These are phyloP conservation scores for sheep (Ovis aries) DNA, from an alignment of 2,113 vertebrate species.

Conservation along the genomic window DNA sequence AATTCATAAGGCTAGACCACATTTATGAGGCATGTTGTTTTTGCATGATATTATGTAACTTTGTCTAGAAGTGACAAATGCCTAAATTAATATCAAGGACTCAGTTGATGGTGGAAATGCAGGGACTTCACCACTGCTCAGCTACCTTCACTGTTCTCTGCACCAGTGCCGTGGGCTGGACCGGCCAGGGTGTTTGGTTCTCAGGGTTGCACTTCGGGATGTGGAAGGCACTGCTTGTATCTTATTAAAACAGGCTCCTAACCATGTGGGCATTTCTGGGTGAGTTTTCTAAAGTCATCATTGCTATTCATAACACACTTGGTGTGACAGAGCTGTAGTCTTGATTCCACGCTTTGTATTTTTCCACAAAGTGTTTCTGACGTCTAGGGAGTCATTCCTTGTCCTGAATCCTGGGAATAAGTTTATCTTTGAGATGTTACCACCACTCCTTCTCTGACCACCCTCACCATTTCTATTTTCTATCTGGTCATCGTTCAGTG, in stretches of 20 bases:
- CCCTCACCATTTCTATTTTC: background rate
- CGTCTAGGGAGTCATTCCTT: background rate
- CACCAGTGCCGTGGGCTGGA: background rate
- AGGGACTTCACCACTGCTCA: accelerated
- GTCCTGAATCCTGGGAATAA: background rate
- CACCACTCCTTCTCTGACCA: background rate
- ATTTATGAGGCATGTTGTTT: background rate
- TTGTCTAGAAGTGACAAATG: background rate
- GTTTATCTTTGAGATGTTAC: background rate
- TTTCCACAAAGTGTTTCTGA: background rate
- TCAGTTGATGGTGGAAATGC: background rate
- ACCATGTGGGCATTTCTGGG: background rate
- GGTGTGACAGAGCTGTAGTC: background rate
- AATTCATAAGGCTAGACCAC: background rate
- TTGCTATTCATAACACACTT: background rate
- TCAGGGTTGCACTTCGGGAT: background rate
- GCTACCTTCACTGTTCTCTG: background rate
- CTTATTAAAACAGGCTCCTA: background rate
- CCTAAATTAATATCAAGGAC: background rate
- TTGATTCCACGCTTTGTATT: background rate
- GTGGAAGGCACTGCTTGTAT: background rate
- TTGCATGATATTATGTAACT: background rate
- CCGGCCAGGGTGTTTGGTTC: background rate
- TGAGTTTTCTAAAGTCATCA: background rate
- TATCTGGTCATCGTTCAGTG: background rate